Conservation (phyloP, 1,140 invertebrate genomes). For the Globodera rostochiensis region DNA sequence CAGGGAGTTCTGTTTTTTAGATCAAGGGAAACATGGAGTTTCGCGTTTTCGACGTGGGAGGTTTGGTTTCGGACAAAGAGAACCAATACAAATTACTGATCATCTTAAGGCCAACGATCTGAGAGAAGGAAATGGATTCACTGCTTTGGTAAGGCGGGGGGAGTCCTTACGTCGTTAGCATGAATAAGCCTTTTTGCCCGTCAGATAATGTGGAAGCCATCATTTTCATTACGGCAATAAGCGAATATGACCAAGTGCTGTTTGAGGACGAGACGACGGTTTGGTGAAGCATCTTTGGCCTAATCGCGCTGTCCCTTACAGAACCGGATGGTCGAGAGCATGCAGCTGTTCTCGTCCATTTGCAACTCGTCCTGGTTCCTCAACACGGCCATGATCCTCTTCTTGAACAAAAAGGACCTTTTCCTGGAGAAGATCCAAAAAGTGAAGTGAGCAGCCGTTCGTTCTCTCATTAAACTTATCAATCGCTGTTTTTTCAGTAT, state of each 20-base stretch:
- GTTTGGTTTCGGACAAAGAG: neutral
- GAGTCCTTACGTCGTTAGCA: neutral
- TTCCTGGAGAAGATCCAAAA: conserved; percentile 56
- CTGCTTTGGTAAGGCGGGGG: conserved; percentile 57
- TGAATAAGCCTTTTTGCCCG: conserved; percentile 50
- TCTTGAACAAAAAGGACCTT: conserved; percentile 53
- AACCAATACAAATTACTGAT: neutral
- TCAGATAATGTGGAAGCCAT: conserved; percentile 68
- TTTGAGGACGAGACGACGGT: conserved; percentile 65
- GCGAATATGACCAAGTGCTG: conserved; percentile 67
- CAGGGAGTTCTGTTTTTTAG: neutral
- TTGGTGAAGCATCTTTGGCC: neutral
- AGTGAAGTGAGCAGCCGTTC: conserved; percentile 32
- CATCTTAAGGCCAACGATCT: conserved; percentile 60
- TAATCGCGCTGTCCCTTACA: conserved; percentile 35
- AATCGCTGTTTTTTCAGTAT: conserved; percentile 34
- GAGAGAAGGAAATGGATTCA: conserved; percentile 67
- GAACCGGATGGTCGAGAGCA: conserved; percentile 65
- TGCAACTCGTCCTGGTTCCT: conserved; percentile 65
- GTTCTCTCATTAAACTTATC: neutral
- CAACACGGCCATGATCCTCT: conserved; percentile 57
- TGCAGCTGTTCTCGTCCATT: conserved; percentile 63
- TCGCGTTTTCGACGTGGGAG: conserved; percentile 93
- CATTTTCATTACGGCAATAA: conserved; percentile 67
- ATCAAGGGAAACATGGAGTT: conserved; percentile 36